These are phyloP conservation scores for Gymnarchus niloticus DNA, from an alignment of 2,113 vertebrate species.

Conservation along the genomic window DNA sequence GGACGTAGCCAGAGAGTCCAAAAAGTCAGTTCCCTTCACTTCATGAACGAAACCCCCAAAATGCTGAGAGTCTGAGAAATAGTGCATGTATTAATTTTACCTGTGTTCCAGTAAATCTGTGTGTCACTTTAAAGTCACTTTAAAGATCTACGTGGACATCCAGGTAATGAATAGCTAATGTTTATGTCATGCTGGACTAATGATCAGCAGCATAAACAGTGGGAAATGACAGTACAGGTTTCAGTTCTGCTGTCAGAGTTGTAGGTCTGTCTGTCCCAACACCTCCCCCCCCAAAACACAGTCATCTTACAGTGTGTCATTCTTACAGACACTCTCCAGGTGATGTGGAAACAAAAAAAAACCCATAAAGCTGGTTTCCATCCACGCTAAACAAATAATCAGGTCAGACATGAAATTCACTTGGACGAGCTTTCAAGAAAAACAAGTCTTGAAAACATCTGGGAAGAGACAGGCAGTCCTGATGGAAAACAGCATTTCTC, in stretches of 20 bases:
- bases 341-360: not conserved
- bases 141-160: not conserved
- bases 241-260: not conserved
- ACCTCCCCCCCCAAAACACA: not conserved
- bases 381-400: slow-evolving; percentile 25
- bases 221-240: not conserved
- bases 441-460: slow-evolving; percentile 23
- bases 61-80: not conserved
- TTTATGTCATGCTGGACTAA: too few species aligned
- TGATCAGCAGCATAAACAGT: too few species aligned
- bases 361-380: slow-evolving; percentile 13
- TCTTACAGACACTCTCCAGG: slow-evolving; percentile 11
- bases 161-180: not conserved
- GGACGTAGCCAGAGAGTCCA: not conserved
- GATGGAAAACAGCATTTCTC: slow-evolving; percentile 22
- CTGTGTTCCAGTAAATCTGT: not conserved
- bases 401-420: slow-evolving; percentile 21
- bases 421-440: slow-evolving; percentile 19
- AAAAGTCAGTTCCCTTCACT: too few species aligned
- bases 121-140: not conserved
- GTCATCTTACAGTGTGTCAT: not conserved
- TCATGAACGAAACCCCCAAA: not conserved
- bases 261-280: not conserved
- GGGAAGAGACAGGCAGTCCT: slow-evolving; percentile 10
- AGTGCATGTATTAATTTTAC: not conserved